Evolutionary conservation across 2,113 vertebrate genomes (phyloP), one percentile per base, ranked within the genome.

Genomic region (Herpailurus yagouaroundi): DNA sequence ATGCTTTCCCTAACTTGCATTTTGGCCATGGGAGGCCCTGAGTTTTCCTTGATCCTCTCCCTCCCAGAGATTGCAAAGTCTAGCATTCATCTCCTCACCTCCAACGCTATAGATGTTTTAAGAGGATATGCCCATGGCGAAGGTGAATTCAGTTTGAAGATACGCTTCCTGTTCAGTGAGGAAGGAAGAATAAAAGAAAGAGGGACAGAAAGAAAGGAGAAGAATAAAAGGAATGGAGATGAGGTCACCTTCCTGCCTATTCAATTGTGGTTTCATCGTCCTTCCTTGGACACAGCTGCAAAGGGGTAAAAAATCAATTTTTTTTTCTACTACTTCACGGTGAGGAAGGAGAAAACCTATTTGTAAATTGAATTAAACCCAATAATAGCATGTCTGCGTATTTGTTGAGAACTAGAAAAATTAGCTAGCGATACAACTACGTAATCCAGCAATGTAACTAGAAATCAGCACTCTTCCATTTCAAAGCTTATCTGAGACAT

Each of bases 231-330:
- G 14, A 82, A 63, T 19, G 19, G 52, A 38, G 60, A 76, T 45
- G 45, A 55, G 27, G 63, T 33, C 13, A 10, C 31, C 82, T 38
- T 94, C 74, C 95, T 73, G 85, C 73, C 77, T 68, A n/a, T 69
- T n/a, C 27, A 89, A 92, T 33, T 25, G 31, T 73, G 60, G 84
- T 68, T 57, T 60, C 31, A 18, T 74, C 5, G 31, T 36, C 41
- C 31, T 64, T 57, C 90, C 31, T 5, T 82, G 88, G 52, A 5
- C 96, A 92, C 50, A 95, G 91, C 79, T 95, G 97, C 5, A 0
- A 95, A 50, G 71, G 60, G 73, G 92, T 80, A 94, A 92, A 31
- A 91, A 92, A 98, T 97, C 97, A 97, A 96, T 94, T 98, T 98
- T 92, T 92, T 98, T 97, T 92, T 21, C 36, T 89, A 80, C 97